Conservation (phyloP, 2,797 vertebrate genomes). For the Molossus molossus region DNA sequence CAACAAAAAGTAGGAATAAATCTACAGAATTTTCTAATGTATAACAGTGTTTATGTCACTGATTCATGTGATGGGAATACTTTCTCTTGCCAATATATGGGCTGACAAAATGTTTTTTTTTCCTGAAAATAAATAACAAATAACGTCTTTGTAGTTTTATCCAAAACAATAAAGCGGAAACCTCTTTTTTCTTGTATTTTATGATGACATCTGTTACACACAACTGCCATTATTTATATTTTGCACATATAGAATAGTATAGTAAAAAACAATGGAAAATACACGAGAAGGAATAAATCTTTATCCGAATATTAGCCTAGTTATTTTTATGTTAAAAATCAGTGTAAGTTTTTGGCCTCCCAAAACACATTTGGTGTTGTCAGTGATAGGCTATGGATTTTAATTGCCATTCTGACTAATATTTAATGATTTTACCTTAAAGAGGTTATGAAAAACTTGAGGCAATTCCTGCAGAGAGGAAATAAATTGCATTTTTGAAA, state of each 20-base stretch:
- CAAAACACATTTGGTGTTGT: background rate
- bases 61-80: background rate
- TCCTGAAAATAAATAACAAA: background rate
- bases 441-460: background rate
- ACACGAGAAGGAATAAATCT: background rate
- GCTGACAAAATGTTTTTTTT: background rate
- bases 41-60: background rate
- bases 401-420: background rate
- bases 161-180: background rate
- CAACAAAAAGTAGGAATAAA: background rate
- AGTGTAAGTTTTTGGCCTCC: background rate
- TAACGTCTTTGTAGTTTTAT: background rate
- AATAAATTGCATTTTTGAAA: constrained; percentile 4
- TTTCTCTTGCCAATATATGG: background rate
- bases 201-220: background rate
- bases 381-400: background rate
- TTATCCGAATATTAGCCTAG: background rate
- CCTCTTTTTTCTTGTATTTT: background rate
- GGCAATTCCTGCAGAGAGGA: background rate
- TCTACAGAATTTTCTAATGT: background rate
- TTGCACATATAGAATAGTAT: accelerated
- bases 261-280: background rate
- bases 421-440: background rate
- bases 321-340: background rate
- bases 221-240: background rate